Evolutionary conservation across 2,797 vertebrate genomes (phyloP).

Genomic region (Notolabrus celidotus): DNA sequence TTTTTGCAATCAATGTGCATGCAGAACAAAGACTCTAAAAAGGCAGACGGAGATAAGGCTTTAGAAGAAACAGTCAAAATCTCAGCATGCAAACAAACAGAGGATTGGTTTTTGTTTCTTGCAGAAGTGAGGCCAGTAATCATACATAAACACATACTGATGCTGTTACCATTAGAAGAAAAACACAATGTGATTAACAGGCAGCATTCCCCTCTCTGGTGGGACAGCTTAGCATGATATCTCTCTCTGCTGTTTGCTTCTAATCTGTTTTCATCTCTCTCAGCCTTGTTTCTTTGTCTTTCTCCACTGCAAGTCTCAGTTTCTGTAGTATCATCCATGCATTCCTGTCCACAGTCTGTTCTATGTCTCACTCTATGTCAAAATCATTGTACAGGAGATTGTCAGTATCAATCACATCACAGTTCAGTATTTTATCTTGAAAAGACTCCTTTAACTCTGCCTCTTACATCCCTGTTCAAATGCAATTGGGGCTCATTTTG

Average conservation of each 20-base stretch:
- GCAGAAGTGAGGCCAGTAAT: constrained; percentile 1
- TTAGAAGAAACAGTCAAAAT: neutral
- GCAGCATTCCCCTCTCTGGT: no score
- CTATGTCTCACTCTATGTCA: constrained; percentile 7
- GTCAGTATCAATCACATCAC: neutral
- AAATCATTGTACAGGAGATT: neutral
- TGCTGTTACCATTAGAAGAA: no score
- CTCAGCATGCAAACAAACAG: constrained; percentile 25
- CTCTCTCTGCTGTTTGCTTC: no score
- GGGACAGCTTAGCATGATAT: no score
- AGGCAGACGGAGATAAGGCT: constrained; percentile 7
- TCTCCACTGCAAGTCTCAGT: constrained; percentile 33
- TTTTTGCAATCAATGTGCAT: neutral
- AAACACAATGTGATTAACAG: no score
- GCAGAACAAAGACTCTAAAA: neutral
- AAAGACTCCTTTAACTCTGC: neutral
- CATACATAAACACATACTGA: neutral
- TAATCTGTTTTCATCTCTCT: constrained; percentile 22
- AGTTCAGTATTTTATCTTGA: constrained; percentile 9
- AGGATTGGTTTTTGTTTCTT: neutral
- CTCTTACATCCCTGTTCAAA: neutral
- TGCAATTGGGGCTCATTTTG: neutral
- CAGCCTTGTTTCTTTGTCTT: constrained; percentile 42
- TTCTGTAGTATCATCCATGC: constrained; percentile 32
- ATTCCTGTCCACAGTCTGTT: constrained; percentile 21